Percentiles rank a stretch among this genome's conserved stretches.
These are phyloP conservation scores for Apodemus sylvaticus DNA, from an alignment of 2,113 vertebrate genomes.

Conservation along the genomic window DNA sequence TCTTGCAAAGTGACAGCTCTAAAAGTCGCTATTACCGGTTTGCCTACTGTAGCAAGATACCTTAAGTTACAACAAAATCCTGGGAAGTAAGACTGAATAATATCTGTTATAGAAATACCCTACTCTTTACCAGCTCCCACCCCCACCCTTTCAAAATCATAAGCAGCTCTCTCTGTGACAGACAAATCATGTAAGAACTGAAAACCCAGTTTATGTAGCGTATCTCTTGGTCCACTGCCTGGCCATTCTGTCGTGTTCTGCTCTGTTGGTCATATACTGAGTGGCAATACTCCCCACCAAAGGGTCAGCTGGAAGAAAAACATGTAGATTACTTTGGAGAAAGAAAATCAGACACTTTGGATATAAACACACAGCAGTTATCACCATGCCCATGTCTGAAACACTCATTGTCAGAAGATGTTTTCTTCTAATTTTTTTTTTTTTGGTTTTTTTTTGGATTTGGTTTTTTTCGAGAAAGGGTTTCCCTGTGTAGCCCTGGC, in stretches of 20 bases:
- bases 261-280: constrained; percentile 98
- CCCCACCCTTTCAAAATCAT: constrained; percentile 86
- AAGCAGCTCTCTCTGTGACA: constrained; percentile 90
- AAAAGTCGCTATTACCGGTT: constrained; percentile 88
- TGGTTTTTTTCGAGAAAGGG: too few relatives aligned
- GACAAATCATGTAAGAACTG: constrained; percentile 83
- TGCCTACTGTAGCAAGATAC: constrained; percentile 94
- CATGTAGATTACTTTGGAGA: constrained; percentile 43
- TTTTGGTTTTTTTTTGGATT: too few relatives aligned
- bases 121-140: constrained; percentile 88
- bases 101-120: constrained; percentile 98
- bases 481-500: too few relatives aligned
- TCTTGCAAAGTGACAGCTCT: constrained; percentile 86
- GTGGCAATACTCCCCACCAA: constrained; percentile 98
- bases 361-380: neutral
- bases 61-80: constrained; percentile 96
- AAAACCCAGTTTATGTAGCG: constrained; percentile 90
- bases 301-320: constrained; percentile 91
- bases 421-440: neutral
- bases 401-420: neutral
- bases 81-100: constrained; percentile 96
- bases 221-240: constrained; percentile 99
- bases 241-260: constrained; percentile 97
- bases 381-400: neutral
- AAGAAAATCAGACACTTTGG: neutral